Evolutionary conservation across 2,888 invertebrate species (phyloP), one percentile per base, ranked within the genome.

Genomic region (Panopea generosa): DNA sequence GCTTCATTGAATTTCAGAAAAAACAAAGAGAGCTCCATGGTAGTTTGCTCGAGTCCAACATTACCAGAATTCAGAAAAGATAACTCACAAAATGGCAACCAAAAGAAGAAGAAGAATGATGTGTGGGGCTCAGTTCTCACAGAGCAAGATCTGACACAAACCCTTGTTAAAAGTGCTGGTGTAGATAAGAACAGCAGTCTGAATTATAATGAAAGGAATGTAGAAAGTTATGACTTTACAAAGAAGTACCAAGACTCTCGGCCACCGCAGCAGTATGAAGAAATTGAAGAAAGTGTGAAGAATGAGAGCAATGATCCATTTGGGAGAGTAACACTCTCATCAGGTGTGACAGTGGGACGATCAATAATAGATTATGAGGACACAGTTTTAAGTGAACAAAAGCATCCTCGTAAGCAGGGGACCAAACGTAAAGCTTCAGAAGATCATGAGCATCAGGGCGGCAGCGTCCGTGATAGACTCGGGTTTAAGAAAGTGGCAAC

Each of bases 61-160:
- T 22, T 83, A 59, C 61, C 67, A 50, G 62, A 84, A 66, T 55
- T 71, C 70, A 29, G 27, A 65, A 22, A 65, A 68, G 55, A 57
- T 56, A 18, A 71, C 22, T 2, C 47, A 67, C 40, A 57, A 62
- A 22, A 50, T 43, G 40, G 27, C 16, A 14, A 14, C 6, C 40
- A 38, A 20, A 68, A 33, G n/a, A 81, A 78, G 43, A 84, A 95
- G 69, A 95, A 95, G 91, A 96, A 96, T 89, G 96, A 96, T 91
- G 94, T 97, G 82, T 97, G 97, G 97, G 94, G 94, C 83, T 93
- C 93, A 1, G 94, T 94, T 77, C 92, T 94, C n/a, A 95, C 96
- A 93, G 97, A 97, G 90, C 96, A 97, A 84, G 94, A 96, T 0
- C 92, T 97, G 61, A 95, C 96, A 27, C 96, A 96, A 90, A 95